phyloP scores from a whole-genome alignment of 2,113 vertebrate species.

The Rafetus swinhoei region DNA sequence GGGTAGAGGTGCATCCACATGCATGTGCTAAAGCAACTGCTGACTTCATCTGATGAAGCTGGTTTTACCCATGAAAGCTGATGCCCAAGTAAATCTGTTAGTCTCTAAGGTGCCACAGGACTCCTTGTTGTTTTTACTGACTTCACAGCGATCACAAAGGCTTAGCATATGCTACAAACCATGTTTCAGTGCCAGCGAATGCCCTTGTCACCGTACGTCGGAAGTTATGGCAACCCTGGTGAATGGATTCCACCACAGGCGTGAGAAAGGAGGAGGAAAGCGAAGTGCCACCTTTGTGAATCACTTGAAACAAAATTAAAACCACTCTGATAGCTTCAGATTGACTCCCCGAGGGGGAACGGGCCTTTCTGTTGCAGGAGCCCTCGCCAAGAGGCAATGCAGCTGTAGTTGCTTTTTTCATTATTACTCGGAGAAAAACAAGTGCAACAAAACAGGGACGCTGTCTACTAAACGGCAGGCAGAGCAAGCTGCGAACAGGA shows the following conservation, averaged over 20 bases:
- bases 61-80: no score
- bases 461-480: background rate
- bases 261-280: background rate
- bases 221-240: background rate
- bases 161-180: background rate
- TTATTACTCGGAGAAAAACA: background rate
- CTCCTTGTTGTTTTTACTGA: no score
- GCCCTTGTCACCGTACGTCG: background rate
- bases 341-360: background rate
- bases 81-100: no score
- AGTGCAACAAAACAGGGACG: background rate
- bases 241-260: background rate
- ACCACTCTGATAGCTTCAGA: background rate
- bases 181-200: background rate
- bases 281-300: background rate
- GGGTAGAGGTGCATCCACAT: background rate
- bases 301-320: background rate
- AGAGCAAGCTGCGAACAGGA: background rate
- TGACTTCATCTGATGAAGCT: rapidly evolving
- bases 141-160: background rate
- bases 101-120: no score
- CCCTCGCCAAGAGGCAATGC: rapidly evolving
- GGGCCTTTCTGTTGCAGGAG: background rate
- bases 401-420: background rate
- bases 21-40: background rate